Percentiles rank a stretch among this genome's conserved stretches.
Conservation (phyloP, 2,888 invertebrate species). For the Micoletzkya japonica region DNA sequence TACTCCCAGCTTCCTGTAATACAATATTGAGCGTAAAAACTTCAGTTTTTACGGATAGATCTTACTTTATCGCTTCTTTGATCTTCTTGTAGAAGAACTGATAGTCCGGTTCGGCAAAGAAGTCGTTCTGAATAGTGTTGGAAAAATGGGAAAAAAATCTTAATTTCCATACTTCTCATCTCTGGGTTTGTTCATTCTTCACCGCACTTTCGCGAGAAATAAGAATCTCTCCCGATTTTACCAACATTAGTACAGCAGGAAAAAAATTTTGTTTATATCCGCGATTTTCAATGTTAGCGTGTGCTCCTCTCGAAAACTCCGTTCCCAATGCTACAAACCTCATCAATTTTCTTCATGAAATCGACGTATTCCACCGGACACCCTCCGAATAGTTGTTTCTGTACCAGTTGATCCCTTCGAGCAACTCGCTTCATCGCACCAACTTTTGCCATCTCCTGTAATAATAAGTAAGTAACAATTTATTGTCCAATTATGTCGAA, state of each 20-base stretch:
- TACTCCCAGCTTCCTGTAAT: constrained; percentile 17
- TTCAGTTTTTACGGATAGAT: not conserved
- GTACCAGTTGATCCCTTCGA: constrained; percentile 36
- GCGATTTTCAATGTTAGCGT: not conserved
- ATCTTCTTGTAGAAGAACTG: constrained; percentile 45
- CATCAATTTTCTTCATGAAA: constrained; percentile 32
- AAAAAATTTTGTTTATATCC: not conserved
- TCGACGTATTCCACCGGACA: constrained; percentile 53
- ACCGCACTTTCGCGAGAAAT: no score
- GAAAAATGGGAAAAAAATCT: no score
- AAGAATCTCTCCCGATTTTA: no score
- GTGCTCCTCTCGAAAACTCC: not conserved
- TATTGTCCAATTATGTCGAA: not conserved
- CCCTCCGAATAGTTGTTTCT: constrained; percentile 53
- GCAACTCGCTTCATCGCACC: constrained; percentile 46
- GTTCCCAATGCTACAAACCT: constrained; percentile 18
- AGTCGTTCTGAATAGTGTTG: constrained; percentile 45
- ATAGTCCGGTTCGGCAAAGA: constrained; percentile 56
- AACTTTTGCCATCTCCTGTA: constrained; percentile 47
- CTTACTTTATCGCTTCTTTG: constrained; percentile 37
- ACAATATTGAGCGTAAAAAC: constrained; percentile 9
- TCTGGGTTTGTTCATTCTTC: not conserved
- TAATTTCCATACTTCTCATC: not conserved
- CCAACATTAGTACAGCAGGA: no score
- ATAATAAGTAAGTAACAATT: not conserved